Base-by-base conservation (phyloP, 1,140 invertebrate genomes). In the Drosophila paulistorum region DNA sequence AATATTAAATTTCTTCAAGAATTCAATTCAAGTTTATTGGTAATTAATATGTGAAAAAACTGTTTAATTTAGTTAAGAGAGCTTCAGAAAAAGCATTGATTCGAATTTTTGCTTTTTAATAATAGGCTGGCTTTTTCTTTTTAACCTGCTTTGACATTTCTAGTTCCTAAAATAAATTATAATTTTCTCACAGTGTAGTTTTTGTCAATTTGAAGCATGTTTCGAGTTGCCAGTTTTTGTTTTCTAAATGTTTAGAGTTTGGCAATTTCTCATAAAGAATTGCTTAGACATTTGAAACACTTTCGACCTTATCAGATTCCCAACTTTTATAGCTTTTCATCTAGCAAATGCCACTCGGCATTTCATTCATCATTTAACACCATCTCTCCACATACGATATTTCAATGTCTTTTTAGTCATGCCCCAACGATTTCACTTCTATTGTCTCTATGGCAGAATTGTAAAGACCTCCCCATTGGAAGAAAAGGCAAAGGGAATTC, bases 361-460 rank as follows among this genome's bases (percentile, higher is more conserved):
- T 48, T 48, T 48, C 45, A 51, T 51, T 51, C 45, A 51, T 23
- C 45, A 51, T 51, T 51, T 51, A 23, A 51, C 45, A 51, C 45
- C 45, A 51, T 51, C 45, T 48, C 45, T 51, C 17, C 20, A 51
- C n/a, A 11, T 7, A 48, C 9, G 6, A 48, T 4, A 48, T 48
- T 20, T 4, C 10, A 23, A 23, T 51, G 14, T 48, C 45, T 48
- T 17, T 45, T 48, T 48, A 20, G 45, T 51, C 45, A 51, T 48
- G 45, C 45, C 45, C 2, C 17, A 14, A 41, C 39, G 59, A 30
- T 62, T 62, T 62, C 59, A 42, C 39, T 62, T 37, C 63, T 58
- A 20, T 71, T 57, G 20, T 57, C 17, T 57, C 17, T 51, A 23
- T 10, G n/a, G 10, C 14, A 45, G 42, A 45, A 45, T 45, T 14